A percentile compares a stretch with the other conserved stretches of the same genome.
Conservation (phyloP, 37 sponge, comb jelly and placozoan species). For the Beroe forskalii region DNA sequence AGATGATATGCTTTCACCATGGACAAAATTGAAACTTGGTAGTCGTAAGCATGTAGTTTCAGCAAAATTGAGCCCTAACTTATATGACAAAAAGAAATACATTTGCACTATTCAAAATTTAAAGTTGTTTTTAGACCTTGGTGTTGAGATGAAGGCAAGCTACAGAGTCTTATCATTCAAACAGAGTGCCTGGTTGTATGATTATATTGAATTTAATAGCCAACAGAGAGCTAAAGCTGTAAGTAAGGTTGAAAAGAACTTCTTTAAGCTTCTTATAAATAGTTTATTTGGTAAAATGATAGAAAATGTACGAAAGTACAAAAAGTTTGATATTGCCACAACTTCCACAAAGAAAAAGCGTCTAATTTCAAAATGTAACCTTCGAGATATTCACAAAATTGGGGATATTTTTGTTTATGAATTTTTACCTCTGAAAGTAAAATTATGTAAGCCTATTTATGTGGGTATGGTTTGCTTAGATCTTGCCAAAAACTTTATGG, state of each 20-base stretch:
- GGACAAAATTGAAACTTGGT: too few relatives aligned
- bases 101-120: neutral
- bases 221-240: neutral
- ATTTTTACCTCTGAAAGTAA: neutral
- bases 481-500: neutral
- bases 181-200: neutral
- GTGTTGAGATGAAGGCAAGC: neutral
- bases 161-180: neutral
- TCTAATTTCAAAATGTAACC: too few relatives aligned
- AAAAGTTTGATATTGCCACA: neutral
- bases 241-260: slow-evolving; percentile 5
- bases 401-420: neutral
- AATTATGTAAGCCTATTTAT: neutral
- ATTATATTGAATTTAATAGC: neutral
- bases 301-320: neutral
- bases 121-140: neutral
- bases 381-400: neutral
- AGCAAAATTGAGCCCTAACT: too few relatives aligned
- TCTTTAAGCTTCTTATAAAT: too few relatives aligned
- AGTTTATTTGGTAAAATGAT: neutral
- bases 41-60: too few relatives aligned
- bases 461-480: neutral
- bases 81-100: neutral
- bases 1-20: too few relatives aligned
- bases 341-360: neutral